Base-by-base conservation (phyloP, 2,113 vertebrate species). In the Holacanthus passer region DNA sequence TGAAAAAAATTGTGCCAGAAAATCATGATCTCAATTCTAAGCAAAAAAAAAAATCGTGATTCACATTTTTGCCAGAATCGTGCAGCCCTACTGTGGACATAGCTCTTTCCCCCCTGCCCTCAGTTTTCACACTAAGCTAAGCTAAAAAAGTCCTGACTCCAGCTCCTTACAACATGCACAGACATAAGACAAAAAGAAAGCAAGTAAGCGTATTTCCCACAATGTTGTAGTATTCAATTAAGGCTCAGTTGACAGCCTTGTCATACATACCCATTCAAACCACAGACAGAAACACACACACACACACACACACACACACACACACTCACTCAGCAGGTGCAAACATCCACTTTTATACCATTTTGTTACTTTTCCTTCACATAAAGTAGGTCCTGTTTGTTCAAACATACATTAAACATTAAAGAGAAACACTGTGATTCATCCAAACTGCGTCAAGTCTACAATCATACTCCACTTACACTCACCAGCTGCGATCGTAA, bases 401-500 rank as follows among this genome's bases (percentile, higher is more conserved):
- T 84, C 69, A 62, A 58, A 85, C 65, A n/a, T 66, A 72, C 59
- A 76, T 81, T 70, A 71, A 65, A 79, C 65, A 64, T 79, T 55
- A 35, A 56, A 47, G 27, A 50, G 62, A 82, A 71, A 83, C 76
- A 35, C 77, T 73, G 24, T 82, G 45, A 76, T 85, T 78, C 69
- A 83, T 83, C 68, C 71, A 41, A 64, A 76, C 32, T 68, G 67
- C 24, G 1, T 62, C 24, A 48, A 48, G 22, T 82, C 79, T 47
- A 48, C 60, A 78, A 83, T 87, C 71, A 79, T 55, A 73, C 64
- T 77, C 80, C 72, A 79, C 83, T 91, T 86, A 27, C 43, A 73
- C 37, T 77, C 52, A 37, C 48, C 64, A 71, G 43, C 60, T 62
- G 80, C 27, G 37, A 60, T 56, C 68, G 1, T 77, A 64, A 71